Conservation (phyloP, 2,113 vertebrate genomes). For the Hippocampus guttulatus region DNA sequence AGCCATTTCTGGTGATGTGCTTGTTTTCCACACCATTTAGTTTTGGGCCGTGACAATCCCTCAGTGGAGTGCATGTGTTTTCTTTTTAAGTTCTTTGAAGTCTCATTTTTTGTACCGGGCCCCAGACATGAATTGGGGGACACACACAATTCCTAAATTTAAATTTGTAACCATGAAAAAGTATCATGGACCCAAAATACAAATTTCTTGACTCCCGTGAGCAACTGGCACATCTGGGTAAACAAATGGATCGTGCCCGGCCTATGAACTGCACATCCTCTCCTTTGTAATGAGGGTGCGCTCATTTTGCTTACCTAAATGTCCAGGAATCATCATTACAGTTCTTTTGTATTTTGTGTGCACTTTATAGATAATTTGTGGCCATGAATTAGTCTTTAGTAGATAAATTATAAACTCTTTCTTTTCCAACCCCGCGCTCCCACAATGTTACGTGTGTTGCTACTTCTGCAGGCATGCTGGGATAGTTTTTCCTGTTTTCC, state of each 20-base stretch:
- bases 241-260: neutral
- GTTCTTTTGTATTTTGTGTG: neutral
- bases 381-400: neutral
- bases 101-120: constrained; percentile 19
- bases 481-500: neutral
- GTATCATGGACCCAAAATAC: neutral
- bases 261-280: too few species aligned
- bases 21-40: neutral
- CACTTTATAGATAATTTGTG: neutral
- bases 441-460: neutral
- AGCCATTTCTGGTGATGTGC: neutral
- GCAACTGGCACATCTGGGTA: neutral
- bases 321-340: neutral
- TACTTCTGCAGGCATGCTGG: neutral
- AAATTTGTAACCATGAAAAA: neutral
- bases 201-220: neutral
- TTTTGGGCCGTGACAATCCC: neutral
- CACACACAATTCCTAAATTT: neutral
- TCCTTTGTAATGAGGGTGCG: too few species aligned
- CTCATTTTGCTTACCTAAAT: neutral
- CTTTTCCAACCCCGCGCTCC: too few species aligned
- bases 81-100: neutral
- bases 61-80: neutral
- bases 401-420: too few species aligned
- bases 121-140: neutral